These are phyloP conservation scores for Cloeon dipterum DNA, from an alignment of 2,888 invertebrate genomes.

Conservation along the genomic window DNA sequence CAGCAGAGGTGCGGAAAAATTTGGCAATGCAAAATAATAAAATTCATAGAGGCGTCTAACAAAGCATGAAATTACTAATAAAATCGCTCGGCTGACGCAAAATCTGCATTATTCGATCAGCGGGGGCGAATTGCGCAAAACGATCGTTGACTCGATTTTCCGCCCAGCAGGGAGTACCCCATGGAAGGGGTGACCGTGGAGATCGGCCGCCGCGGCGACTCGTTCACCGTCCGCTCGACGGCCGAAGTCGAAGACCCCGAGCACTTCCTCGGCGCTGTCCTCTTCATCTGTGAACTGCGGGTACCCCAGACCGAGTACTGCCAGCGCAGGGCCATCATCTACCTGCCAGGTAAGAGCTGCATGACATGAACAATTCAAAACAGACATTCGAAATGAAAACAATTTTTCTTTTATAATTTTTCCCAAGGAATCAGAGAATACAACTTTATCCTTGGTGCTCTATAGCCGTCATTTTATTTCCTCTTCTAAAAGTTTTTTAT, in stretches of 20 bases:
- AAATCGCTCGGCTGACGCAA: too few relatives aligned
- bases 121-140: not conserved
- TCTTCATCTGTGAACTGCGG: not conserved
- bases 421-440: too few relatives aligned
- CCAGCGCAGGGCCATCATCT: not conserved
- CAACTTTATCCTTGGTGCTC: too few relatives aligned
- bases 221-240: not conserved
- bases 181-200: not conserved
- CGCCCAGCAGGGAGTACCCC: not conserved
- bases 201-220: not conserved
- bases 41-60: not conserved
- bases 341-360: not conserved
- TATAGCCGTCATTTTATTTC: too few relatives aligned
- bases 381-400: too few relatives aligned
- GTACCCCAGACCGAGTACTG: not conserved
- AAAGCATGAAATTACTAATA: not conserved
- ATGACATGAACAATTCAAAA: not conserved
- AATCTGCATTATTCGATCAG: not conserved
- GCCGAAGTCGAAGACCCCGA: not conserved
- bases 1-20: not conserved
- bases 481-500: too few relatives aligned
- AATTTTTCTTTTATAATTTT: too few relatives aligned
- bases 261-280: not conserved
- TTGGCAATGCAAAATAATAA: not conserved
- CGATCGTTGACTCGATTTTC: not conserved